Percentiles rank a stretch among this genome's conserved stretches.
Evolutionary conservation across 2,888 invertebrate species (phyloP).

Genomic region (Tipula helvola): DNA sequence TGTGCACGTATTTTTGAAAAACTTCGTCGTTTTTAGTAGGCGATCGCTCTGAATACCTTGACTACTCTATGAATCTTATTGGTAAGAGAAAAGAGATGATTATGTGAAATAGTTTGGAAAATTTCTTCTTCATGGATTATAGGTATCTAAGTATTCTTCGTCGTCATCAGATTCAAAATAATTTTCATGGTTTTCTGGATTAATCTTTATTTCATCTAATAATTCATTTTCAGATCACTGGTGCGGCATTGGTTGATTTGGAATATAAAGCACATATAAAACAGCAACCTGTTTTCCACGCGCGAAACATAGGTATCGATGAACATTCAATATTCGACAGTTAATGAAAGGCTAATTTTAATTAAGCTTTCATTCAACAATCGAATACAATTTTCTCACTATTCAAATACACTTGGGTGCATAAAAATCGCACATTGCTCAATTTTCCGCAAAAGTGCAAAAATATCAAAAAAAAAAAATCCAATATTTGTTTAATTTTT

Average conservation of each 20-base stretch:
- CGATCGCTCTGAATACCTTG: background rate
- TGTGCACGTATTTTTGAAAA: slow-evolving; percentile 15
- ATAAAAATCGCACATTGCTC: too few relatives aligned
- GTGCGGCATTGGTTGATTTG: too few relatives aligned
- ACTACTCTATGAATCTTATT: background rate
- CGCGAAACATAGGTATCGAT: background rate
- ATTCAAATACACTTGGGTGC: background rate
- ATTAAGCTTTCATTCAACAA: background rate
- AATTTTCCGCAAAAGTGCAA: too few relatives aligned
- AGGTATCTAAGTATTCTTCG: background rate
- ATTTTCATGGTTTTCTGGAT: background rate
- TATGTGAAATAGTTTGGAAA: background rate
- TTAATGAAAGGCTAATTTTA: background rate
- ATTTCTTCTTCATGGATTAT: background rate
- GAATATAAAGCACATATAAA: background rate
- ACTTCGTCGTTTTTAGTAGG: slow-evolving; percentile 15
- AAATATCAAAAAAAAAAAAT: too few relatives aligned
- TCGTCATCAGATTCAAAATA: background rate
- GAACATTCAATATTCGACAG: background rate
- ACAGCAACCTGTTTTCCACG: background rate
- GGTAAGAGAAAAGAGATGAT: background rate
- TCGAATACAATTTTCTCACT: background rate
- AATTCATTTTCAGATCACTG: background rate
- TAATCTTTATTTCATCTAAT: background rate
- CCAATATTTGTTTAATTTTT: too few relatives aligned